Base-by-base conservation (phyloP, 2,888 invertebrate genomes). In the Carpatolechia fugitivella region DNA sequence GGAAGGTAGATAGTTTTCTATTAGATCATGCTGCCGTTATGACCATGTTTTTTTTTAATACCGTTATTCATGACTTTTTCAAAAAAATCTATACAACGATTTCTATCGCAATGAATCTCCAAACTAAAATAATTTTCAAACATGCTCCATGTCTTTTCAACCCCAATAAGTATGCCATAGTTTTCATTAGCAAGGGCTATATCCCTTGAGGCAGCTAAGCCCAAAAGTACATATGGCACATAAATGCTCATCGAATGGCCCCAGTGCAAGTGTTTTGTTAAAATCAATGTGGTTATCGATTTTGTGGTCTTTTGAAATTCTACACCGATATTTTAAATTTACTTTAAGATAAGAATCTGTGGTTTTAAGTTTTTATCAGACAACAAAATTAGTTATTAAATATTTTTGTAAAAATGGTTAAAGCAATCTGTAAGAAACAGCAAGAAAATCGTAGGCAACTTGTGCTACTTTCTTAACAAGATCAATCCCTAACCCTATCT, bases 141-240 rank as follows among this genome's bases (percentile, higher is more conserved):
- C 30, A 13, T 47, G 47, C 31, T 31, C 31, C 31, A 47, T 14
- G 30, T 47, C 46, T 46, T 5, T 29, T 29, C 41, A 24, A 44
- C 44, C 44, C 44, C 31, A 41, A 41, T 38, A 44, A 47, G 47
- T 20, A 49, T 20, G 35, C 49, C 49, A 60, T 73, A 73, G 69
- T 69, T 76, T 79, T 80, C 80, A 82, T 82, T 79, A 82, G 78
- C 72, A 68, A 69, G 68, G 78, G 74, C 61, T 63, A 56, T 61
- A 74, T 85, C 87, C 82, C 80, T 56, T 63, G 82, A 77, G 78
- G 65, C 62, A 60, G 58, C 70, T 78, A 76, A 76, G 77, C 85
- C 78, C 82, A 70, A 75, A 75, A 69, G 81, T 86, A 80, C 90
- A 90, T 91, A 91, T 90, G 90, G 89, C 89, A 82, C 79, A 68